Evolutionary conservation across 2,797 vertebrate genomes (phyloP).

Genomic region (Brachyalestes nurse): DNA sequence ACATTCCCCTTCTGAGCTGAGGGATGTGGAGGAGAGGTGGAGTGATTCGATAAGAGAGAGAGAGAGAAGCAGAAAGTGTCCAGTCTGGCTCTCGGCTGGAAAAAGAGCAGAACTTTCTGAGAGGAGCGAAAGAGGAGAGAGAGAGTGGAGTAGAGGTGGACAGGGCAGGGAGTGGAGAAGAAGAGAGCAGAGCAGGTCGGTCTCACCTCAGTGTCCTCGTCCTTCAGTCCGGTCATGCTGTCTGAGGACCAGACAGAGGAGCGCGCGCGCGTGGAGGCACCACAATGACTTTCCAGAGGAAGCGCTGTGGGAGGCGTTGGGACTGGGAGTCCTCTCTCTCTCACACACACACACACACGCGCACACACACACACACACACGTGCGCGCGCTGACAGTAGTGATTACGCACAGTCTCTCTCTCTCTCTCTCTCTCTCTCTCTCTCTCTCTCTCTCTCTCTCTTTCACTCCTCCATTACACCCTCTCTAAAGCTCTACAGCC

Average conservation of each 20-base stretch:
- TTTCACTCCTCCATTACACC: conserved; percentile 50
- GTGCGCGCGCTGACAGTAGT: conserved; percentile 42
- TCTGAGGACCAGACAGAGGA: conserved; percentile 67
- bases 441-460: conserved; percentile 34
- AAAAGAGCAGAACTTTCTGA: no score
- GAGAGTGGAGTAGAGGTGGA: no score
- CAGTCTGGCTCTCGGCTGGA: neutral
- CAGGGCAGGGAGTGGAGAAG: neutral
- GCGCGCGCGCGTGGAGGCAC: conserved; percentile 62
- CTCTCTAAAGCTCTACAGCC: conserved; percentile 17
- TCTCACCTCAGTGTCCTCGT: conserved; percentile 91
- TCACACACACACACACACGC: neutral
- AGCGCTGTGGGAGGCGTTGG: conserved; percentile 78
- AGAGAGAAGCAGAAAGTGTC: neutral
- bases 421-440: conserved; percentile 22
- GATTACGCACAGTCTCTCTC: conserved; percentile 34
- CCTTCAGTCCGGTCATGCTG: conserved; percentile 93
- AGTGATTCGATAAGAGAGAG: neutral
- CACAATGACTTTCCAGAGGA: conserved; percentile 72
- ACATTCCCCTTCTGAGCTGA: neutral
- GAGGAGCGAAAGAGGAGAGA: no score
- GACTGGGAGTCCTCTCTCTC: conserved; percentile 44
- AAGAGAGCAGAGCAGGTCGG: conserved; percentile 27
- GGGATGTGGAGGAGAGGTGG: neutral
- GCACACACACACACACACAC: neutral